These are phyloP conservation scores for Natrix natrix DNA, from an alignment of 2,797 vertebrate species.

Conservation along the genomic window DNA sequence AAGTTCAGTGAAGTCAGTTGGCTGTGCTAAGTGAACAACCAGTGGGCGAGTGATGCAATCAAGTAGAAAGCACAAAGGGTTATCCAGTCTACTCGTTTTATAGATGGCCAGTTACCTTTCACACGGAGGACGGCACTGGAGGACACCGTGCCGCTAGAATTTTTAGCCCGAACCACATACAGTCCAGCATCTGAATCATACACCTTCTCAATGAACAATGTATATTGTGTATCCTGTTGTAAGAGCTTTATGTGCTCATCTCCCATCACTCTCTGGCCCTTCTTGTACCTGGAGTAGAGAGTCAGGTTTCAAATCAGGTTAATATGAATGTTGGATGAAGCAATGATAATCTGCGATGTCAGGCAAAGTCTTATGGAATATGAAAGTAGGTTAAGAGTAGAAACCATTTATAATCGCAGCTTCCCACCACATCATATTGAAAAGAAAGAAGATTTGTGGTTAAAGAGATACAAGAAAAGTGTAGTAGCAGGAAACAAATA, in stretches of 20 bases:
- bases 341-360: conserved; percentile 44
- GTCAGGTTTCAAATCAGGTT: conserved; percentile 78
- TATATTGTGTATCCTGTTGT: conserved; percentile 78
- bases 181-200: conserved; percentile 74
- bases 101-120: conserved; percentile 74
- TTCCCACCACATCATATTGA: not conserved
- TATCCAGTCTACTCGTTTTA: conserved; percentile 72
- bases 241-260: conserved; percentile 74
- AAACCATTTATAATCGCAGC: not conserved
- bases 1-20: conserved; percentile 28
- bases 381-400: not conserved
- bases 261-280: conserved; percentile 77
- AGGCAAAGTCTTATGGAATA: conserved; percentile 5
- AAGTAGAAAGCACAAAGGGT: conserved; percentile 79
- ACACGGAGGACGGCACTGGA: conserved; percentile 76
- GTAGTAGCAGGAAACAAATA: not conserved
- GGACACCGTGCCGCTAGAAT: conserved; percentile 71
- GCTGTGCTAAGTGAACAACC: conserved; percentile 69
- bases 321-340: conserved; percentile 15
- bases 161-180: conserved; percentile 73
- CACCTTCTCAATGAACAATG: conserved; percentile 77
- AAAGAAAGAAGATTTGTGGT: not conserved
- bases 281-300: conserved; percentile 90
- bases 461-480: not conserved
- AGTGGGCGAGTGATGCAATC: conserved; percentile 80